Base-by-base conservation (phyloP, 1,140 invertebrate genomes). In the Eueides isabella region DNA sequence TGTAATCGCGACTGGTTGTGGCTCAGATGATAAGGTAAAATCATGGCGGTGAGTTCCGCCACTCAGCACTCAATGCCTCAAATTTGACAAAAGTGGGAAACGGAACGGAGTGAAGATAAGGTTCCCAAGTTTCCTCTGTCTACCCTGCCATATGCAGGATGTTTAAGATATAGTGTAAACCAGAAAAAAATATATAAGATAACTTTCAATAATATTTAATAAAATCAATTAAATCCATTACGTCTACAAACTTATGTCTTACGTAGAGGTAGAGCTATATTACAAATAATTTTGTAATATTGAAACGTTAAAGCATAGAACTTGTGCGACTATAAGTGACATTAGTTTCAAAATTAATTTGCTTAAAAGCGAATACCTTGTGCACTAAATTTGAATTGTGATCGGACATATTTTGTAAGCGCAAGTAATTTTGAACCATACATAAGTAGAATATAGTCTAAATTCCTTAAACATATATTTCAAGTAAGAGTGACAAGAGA, bases 321-420 rank as follows among this genome's bases (percentile, higher is more conserved):
- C 48, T 12, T 3, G 9, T 55, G 19, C 16, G 41, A 26, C 5
- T 19, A 48, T 48, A 61, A 5, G 19, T 61, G 28, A 29, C 61
- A 61, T 61, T 63, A 29, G 28, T 63, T 63, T 19, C 61, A 30
- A 63, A 63, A 63, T 63, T 63, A 63, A 63, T 31, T 63, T 63
- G 48, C 48, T 55, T 55, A 55, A 55, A 63, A 30, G 61, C 61
- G 61, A 63, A 63, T 63, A 63, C n/a, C 61, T 30, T 29, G 29
- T 63, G 14, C 26, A 63, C 61, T 63, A 63, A 63, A 63, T 63
- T 63, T 31, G 29, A 63, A 63, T 63, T 31, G 61, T 63, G 61
- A 63, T 31, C 61, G 29, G 48, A 55, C 48, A 12, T 26, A 12
- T 26, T 6, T n/a, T 5, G 0, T 0, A 2, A 29, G 9, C 30